Evolutionary conservation across 1,140 invertebrate species (phyloP).

Genomic region (Hesperophylax magnus): DNA sequence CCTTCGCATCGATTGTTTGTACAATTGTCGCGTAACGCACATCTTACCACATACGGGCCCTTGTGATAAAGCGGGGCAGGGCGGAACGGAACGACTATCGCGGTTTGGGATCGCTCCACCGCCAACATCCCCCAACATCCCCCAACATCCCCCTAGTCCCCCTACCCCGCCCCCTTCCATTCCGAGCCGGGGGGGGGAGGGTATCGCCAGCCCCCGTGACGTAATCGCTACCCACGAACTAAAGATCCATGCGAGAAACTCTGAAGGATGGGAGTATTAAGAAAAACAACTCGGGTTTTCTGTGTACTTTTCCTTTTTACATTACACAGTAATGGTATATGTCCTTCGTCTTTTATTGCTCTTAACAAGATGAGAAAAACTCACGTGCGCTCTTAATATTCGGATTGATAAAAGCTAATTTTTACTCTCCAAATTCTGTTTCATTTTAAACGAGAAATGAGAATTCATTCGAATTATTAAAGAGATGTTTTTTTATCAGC

Average conservation of each 20-base stretch:
- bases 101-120: slow-evolving; percentile 22
- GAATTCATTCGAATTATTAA: background rate
- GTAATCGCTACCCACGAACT: slow-evolving; percentile 27
- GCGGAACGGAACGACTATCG: slow-evolving; percentile 31
- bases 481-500: no score
- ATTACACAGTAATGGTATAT: background rate
- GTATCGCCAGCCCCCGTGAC: slow-evolving; percentile 3
- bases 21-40: slow-evolving; percentile 9
- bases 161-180: background rate
- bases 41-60: background rate
- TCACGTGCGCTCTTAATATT: background rate
- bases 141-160: no score
- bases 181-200: background rate
- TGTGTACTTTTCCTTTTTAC: background rate
- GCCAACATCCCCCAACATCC: background rate
- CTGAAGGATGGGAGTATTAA: background rate
- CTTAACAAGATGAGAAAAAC: background rate
- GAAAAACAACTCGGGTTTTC: slow-evolving; percentile 14
- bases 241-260: slow-evolving; percentile 8
- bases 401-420: no score
- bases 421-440: background rate
- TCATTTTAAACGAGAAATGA: background rate
- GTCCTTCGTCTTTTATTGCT: slow-evolving; percentile 10
- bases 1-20: background rate
- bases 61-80: slow-evolving; percentile 13